A percentile compares a stretch with the other conserved stretches of the same genome.
These are phyloP conservation scores for Laticauda colubrina DNA, from an alignment of 2,113 vertebrate species.

Conservation along the genomic window DNA sequence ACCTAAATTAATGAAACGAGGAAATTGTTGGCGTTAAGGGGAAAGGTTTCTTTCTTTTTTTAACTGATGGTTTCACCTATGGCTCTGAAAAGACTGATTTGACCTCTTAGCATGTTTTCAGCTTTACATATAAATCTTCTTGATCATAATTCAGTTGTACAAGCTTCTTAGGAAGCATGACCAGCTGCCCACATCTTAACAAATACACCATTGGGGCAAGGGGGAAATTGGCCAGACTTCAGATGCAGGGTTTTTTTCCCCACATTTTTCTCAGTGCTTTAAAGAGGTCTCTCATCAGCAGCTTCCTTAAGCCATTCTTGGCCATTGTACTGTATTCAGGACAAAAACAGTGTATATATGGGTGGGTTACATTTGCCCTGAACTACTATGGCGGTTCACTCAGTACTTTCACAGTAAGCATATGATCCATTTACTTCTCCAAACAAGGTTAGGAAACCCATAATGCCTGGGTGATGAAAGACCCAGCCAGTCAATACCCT, in stretches of 20 bases:
- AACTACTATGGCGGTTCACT: neutral
- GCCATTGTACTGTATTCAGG: neutral
- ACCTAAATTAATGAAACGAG: neutral
- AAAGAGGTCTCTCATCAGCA: neutral
- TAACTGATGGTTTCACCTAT: neutral
- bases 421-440: neutral
- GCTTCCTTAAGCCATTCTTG: neutral
- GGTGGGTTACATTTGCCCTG: neutral
- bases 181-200: neutral
- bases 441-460: too few species aligned
- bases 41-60: neutral
- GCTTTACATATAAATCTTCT: neutral
- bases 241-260: neutral
- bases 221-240: too few species aligned
- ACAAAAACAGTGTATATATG: neutral
- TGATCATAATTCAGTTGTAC: neutral
- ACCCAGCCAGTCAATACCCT: too few species aligned
- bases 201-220: neutral
- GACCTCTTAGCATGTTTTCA: neutral
- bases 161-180: neutral
- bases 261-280: neutral
- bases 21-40: neutral
- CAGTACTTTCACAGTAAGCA: neutral
- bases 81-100: neutral
- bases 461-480: too few species aligned